Base-by-base conservation (phyloP, 37 sponge, comb jelly and placozoan genomes). In the Agelas oroides region DNA sequence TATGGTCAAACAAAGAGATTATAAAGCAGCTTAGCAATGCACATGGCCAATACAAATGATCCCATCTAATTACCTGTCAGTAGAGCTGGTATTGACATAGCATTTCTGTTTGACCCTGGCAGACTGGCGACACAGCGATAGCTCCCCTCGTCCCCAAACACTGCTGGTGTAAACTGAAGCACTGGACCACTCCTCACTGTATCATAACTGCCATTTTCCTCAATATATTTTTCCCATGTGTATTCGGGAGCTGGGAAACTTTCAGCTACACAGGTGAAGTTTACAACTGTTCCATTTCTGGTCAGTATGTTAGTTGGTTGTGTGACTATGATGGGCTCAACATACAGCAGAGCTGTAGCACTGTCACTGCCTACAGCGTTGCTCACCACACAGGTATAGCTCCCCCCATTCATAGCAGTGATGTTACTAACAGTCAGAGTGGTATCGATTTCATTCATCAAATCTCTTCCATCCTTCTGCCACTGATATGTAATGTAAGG, bases 301-400 rank as follows among this genome's bases (percentile, higher is more conserved):
- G 65, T 38, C 20, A 74, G 53, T 28, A 54, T n/a, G 0, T 70
- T 58, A 18, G 31, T 30, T n/a, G 87, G 87, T 12, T 37, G 53
- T 23, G 84, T 54, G 28, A 20, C 69, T 46, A 46, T 46, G 6
- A 12, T 8, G 1, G 80, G 90, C 0, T 59, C 0, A n/a, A 84
- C 75, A 58, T 69, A 59, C 35, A 90, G 19, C 20, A 53, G 31
- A 33, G 63, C 54, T 19, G 52, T 79, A 53, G 63, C 62, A 32
- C 33, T 86, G 27, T 36, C 73, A 59, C 65, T 79, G 14, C 94
- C 92, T 67, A 87, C 94, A 30, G 38, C 81, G 79, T 94, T 94
- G 40, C 46, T 72, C 17, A 82, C 94, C 16, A 61, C 59, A 75
- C 93, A 92, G 11, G 30, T 68, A 70, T 92, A 92, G n/a, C 15